Evolutionary conservation across 2,113 vertebrate genomes (phyloP).

Genomic region (Forbesichthys papilliferus): DNA sequence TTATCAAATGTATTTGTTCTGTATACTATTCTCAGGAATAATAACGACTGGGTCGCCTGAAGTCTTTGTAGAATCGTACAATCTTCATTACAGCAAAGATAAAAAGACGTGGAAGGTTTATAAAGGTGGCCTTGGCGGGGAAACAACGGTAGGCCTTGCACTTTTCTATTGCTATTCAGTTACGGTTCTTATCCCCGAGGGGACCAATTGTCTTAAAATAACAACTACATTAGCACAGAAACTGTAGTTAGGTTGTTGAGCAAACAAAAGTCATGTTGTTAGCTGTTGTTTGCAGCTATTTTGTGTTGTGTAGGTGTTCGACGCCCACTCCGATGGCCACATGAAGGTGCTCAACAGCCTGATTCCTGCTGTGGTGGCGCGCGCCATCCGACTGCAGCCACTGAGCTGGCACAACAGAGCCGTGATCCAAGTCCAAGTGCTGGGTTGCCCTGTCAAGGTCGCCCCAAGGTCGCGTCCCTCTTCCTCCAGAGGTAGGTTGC

Average conservation of each 20-base stretch:
- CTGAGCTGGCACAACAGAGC: slow-evolving; percentile 70
- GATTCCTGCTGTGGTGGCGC: slow-evolving; percentile 75
- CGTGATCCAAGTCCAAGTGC: slow-evolving; percentile 74
- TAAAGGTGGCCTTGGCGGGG: slow-evolving; percentile 71
- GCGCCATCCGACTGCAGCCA: slow-evolving; percentile 78
- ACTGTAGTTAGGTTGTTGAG: not conserved
- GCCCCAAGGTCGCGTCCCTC: slow-evolving; percentile 37
- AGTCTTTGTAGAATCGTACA: slow-evolving; percentile 75
- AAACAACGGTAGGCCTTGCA: slow-evolving; percentile 75
- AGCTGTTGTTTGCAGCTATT: slow-evolving; percentile 4
- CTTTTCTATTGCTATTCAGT: not conserved
- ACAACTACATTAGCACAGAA: not conserved
- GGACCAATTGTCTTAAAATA: not conserved
- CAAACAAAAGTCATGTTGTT: not conserved
- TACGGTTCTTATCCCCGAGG: not conserved
- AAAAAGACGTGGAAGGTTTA: slow-evolving; percentile 82
- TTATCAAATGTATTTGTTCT: not conserved
- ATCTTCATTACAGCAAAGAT: slow-evolving; percentile 79
- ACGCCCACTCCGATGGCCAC: slow-evolving; percentile 73
- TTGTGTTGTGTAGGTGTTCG: slow-evolving; percentile 76
- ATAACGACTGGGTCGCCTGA: slow-evolving; percentile 75
- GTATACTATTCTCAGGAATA: slow-evolving; percentile 70
- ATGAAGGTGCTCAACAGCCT: slow-evolving; percentile 78
- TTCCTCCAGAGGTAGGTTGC: not conserved
- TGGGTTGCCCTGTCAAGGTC: slow-evolving; percentile 76